Percentiles rank a stretch among this genome's conserved stretches.
These are phyloP conservation scores for Pterostichus madidus DNA, from an alignment of 2,888 invertebrate species.

Conservation along the genomic window DNA sequence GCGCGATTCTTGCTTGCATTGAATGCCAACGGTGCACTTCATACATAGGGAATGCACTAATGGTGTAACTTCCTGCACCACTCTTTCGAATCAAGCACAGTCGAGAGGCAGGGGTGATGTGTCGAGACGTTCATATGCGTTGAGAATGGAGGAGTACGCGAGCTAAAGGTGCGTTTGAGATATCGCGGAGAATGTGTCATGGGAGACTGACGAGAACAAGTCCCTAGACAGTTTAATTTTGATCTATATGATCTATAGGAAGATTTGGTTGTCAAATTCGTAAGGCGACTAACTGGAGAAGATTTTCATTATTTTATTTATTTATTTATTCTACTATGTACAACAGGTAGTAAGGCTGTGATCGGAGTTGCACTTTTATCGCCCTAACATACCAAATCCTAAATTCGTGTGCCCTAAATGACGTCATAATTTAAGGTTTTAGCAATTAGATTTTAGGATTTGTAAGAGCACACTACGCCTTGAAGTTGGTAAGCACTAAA, in stretches of 20 bases:
- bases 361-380: too few species aligned
- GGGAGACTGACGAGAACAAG: background rate
- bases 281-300: background rate
- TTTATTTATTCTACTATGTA: too few species aligned
- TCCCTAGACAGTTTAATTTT: background rate
- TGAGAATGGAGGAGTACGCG: too few species aligned
- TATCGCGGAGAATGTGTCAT: background rate
- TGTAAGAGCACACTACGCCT: too few species aligned
- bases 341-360: too few species aligned
- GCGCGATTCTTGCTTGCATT: constrained; percentile 27
- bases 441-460: too few species aligned
- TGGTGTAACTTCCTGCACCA: constrained; percentile 65
- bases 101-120: constrained; percentile 56
- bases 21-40: constrained; percentile 61
- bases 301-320: too few species aligned
- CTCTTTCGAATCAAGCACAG: constrained; percentile 60
- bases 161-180: constrained; percentile 32
- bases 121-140: background rate
- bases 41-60: constrained; percentile 66
- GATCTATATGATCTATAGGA: background rate
- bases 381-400: too few species aligned
- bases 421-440: too few species aligned
- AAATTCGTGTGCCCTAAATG: too few species aligned
- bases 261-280: background rate
- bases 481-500: too few species aligned